These are phyloP conservation scores for Adelges cooleyi DNA, from an alignment of 1,140 invertebrate species.

Conservation along the genomic window DNA sequence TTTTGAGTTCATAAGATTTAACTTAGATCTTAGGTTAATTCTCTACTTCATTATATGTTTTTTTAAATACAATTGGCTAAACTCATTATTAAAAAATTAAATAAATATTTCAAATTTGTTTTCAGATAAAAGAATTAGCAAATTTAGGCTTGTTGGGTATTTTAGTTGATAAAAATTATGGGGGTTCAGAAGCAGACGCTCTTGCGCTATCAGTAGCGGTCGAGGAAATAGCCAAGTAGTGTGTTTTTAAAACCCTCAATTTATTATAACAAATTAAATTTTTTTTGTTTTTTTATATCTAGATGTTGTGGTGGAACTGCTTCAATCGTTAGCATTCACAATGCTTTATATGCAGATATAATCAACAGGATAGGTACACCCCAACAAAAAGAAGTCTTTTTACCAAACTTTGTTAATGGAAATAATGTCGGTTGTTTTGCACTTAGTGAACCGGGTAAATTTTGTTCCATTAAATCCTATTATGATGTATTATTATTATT, in stretches of 20 bases:
- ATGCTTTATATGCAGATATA: conserved; percentile 54
- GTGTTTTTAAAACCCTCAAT: neutral
- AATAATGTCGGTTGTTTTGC: conserved; percentile 62
- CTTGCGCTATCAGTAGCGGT: conserved; percentile 61
- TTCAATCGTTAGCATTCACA: conserved; percentile 48
- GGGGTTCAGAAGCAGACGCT: conserved; percentile 59
- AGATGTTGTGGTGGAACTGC: conserved; percentile 48
- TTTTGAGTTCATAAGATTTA: neutral
- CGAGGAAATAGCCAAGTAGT: conserved; percentile 56
- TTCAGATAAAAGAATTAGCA: conserved; percentile 57
- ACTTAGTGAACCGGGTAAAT: conserved; percentile 63
- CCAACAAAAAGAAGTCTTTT: conserved; percentile 55
- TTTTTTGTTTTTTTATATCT: neutral
- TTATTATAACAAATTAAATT: neutral
- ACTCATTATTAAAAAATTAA: neutral
- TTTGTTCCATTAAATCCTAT: neutral
- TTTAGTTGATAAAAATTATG: conserved; percentile 49
- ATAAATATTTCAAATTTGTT: conserved; percentile 17
- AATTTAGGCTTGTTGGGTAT: conserved; percentile 59
- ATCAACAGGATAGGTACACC: conserved; percentile 52
- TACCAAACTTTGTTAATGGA: conserved; percentile 53
- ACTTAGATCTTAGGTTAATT: neutral
- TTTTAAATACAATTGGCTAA: neutral
- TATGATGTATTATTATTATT: too few species aligned
- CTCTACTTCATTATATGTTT: neutral